Evolutionary conservation across 2,797 vertebrate genomes (phyloP), one percentile per base, ranked within the genome.

Genomic region (Lutjanus campechanus): DNA sequence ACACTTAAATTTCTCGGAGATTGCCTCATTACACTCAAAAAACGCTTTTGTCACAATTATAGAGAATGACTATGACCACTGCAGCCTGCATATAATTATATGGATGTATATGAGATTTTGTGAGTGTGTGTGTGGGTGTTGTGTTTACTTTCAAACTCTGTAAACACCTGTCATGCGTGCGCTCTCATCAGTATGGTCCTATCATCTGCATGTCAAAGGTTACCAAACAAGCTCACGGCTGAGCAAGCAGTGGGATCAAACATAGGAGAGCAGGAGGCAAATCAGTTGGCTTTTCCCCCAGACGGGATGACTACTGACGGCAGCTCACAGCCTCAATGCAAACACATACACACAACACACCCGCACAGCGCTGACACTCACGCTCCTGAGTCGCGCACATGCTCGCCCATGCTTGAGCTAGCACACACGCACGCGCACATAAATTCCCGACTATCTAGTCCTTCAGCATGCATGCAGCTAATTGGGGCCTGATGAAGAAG

Each of bases 231-330:
- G 82, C 85, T 83, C 77, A 82, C 36, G 83, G 84, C 79, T 88
- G 82, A 90, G 87, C 82, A 73, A 88, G 85, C 88, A 85, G 74
- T 22, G 36, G 79, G 83, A 90, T 88, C 91, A 93, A 92, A 91
- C 86, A 79, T 43, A 55, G 63, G 58, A 81, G 83, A 84, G 81
- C 76, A 78, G 81, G 78, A 92, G 85, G 84, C 85, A 89, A 91
- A 93, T 86, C 87, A 83, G 82, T 87, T 83, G 84, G 84, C 89
- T 85, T 83, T 79, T 68, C 58, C 58, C 70, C 69, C 79, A 70
- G 78, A 89, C 0, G 9, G 84, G 79, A 89, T 83, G 83, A 84
- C 53, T 77, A 56, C 83, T 87, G 90, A 91, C 87, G 86, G 87
- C 82, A 72, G 84, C 85, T 56, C 85, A 72, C 81, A 79, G 77